Evolutionary conservation across 2,888 invertebrate genomes (phyloP).

Genomic region (Mongoloraphidia duomilia): DNA sequence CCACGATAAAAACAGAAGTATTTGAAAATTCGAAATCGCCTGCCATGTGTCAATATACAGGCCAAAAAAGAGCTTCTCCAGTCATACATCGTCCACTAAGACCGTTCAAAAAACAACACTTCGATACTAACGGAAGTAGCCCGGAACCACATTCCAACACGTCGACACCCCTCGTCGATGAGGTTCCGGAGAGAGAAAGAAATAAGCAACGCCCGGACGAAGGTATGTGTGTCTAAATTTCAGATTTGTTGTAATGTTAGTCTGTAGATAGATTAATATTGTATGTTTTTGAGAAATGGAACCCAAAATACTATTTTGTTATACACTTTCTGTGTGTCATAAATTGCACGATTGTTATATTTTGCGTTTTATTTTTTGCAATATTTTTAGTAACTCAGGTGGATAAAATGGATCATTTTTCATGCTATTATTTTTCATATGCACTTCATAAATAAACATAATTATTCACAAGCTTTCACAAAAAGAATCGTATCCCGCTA

Average conservation of each 20-base stretch:
- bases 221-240: conserved; percentile 22
- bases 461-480: no score
- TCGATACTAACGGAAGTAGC: conserved; percentile 21
- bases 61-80: conserved; percentile 36
- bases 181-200: conserved; percentile 32
- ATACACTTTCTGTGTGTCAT: conserved; percentile 18
- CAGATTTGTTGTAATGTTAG: neutral
- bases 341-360: neutral
- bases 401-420: neutral
- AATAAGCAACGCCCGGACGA: conserved; percentile 21
- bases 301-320: conserved; percentile 11
- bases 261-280: conserved; percentile 1
- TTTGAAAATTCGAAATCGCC: conserved; percentile 14
- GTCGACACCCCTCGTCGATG: conserved; percentile 47
- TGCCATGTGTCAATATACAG: conserved; percentile 19
- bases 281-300: conserved; percentile 11
- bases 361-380: neutral
- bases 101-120: conserved; percentile 29
- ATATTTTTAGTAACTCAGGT: neutral
- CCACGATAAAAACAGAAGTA: conserved; percentile 18
- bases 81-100: conserved; percentile 34
- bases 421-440: neutral
- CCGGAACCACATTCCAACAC: conserved; percentile 55
- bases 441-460: no score
- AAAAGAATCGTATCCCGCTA: no score